Base-by-base conservation (phyloP, 53 echinoderm and acorn worm species). In the Astropecten irregularis region DNA sequence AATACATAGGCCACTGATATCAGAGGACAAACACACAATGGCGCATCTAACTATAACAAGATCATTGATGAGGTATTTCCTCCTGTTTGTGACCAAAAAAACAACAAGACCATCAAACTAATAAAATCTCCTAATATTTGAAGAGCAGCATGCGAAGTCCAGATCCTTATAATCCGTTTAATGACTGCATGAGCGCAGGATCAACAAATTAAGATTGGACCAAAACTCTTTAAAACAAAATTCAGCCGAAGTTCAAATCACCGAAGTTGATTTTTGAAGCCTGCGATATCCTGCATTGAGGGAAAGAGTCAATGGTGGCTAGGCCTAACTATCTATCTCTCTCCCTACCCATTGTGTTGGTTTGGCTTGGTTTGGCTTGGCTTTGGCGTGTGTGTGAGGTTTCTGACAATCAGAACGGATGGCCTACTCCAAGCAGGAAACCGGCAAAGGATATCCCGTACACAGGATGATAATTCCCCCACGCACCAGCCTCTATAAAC, bases 401-500 rank as follows among this genome's bases (percentile, higher is more conserved):
- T n/a, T 76, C 76, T 73, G 10, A 40, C 58, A 56, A 76, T 39
- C 76, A 19, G 40, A 37, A 23, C 76, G 76, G 76, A 76, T 57
- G 57, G 55, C 18, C 3, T 38, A 25, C 13, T n/a, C n/a, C n/a
- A n/a, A n/a, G 55, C 37, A 58, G 76, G 76, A 76, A 76, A 53
- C 58, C 37, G 56, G 76, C 28, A 57, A 3, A 76, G 76, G 76
- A 76, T 76, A 76, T 76, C 76, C 76, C 76, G 56, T 57, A 58
- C 56, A 38, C 74, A 76, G 19, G 76, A 76, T 55, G 22, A 76
- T 55, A 54, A 57, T 76, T 9, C 13, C 16, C 57, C n/a, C n/a
- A n/a, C n/a, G n/a, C n/a, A n/a, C n/a, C n/a, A 37, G 76, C 57
- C 76, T 69, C 37, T 19, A 55, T 57, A 27, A 76, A 58, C 76